Evolutionary conservation across 2,113 vertebrate genomes (phyloP).

Genomic region (Agelaius tricolor): DNA sequence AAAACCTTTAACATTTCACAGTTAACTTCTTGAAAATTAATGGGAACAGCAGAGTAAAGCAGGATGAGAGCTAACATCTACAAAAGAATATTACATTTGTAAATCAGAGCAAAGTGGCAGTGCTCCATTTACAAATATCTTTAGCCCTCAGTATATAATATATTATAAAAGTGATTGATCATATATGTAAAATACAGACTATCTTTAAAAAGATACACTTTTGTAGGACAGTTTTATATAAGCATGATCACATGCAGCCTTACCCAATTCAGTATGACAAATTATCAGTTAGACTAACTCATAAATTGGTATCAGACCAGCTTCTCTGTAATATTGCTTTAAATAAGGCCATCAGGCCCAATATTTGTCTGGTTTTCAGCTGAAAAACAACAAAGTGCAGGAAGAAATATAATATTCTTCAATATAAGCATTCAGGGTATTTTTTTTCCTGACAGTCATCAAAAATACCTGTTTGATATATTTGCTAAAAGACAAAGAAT

Average conservation of each 20-base stretch:
- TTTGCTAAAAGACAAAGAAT: background rate
- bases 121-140: background rate
- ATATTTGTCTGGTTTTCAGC: background rate
- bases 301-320: background rate
- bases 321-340: background rate
- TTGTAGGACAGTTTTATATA: background rate
- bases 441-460: background rate
- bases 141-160: background rate
- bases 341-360: background rate
- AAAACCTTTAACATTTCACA: background rate
- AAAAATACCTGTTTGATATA: background rate
- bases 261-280: background rate
- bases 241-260: background rate
- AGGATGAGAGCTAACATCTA: background rate
- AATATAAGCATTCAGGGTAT: background rate
- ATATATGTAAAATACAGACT: background rate
- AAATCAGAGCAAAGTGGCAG: background rate
- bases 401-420: background rate
- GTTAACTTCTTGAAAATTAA: background rate
- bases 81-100: background rate
- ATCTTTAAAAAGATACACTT: background rate
- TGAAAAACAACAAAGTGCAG: background rate
- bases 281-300: background rate
- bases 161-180: background rate
- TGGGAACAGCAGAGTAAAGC: background rate